These are phyloP conservation scores for Pelobates cultripes DNA, from an alignment of 2,797 vertebrate genomes.

Conservation along the genomic window DNA sequence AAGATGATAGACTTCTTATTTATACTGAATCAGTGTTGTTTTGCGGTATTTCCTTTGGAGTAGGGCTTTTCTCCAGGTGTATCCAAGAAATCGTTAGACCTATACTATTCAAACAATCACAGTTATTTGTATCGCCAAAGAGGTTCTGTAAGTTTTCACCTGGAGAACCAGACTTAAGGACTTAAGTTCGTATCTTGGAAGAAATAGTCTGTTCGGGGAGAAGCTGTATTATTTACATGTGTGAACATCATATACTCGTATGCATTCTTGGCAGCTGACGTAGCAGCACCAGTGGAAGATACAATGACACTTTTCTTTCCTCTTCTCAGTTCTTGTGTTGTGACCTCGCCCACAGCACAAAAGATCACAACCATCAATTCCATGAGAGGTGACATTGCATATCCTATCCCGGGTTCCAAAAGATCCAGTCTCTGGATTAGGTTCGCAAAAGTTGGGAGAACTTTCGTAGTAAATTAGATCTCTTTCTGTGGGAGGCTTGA, in stretches of 20 bases:
- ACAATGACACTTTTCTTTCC: slow-evolving; percentile 95
- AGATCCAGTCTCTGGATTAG: slow-evolving; percentile 91
- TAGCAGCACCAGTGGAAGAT: slow-evolving; percentile 99
- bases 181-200: slow-evolving; percentile 54
- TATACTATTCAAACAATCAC: slow-evolving; percentile 65
- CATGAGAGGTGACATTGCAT: slow-evolving; percentile 94
- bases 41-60: slow-evolving; percentile 13
- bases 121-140: slow-evolving; percentile 59
- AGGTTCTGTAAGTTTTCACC: slow-evolving; percentile 60
- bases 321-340: slow-evolving; percentile 91
- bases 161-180: slow-evolving; percentile 54
- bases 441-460: slow-evolving; percentile 97
- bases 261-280: slow-evolving; percentile 95
- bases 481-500: slow-evolving; percentile 92
- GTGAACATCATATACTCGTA: slow-evolving; percentile 91
- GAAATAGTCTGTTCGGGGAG: slow-evolving; percentile 41
- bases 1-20: slow-evolving; percentile 7
- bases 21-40: slow-evolving; percentile 9
- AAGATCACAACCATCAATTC: slow-evolving; percentile 96
- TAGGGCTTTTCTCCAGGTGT: slow-evolving; percentile 53
- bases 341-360: slow-evolving; percentile 96
- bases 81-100: slow-evolving; percentile 62
- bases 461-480: slow-evolving; percentile 96
- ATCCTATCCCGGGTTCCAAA: slow-evolving; percentile 91
- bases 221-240: slow-evolving; percentile 86